These are phyloP conservation scores for Siniperca chuatsi DNA, from an alignment of 2,113 vertebrate genomes.

Conservation along the genomic window DNA sequence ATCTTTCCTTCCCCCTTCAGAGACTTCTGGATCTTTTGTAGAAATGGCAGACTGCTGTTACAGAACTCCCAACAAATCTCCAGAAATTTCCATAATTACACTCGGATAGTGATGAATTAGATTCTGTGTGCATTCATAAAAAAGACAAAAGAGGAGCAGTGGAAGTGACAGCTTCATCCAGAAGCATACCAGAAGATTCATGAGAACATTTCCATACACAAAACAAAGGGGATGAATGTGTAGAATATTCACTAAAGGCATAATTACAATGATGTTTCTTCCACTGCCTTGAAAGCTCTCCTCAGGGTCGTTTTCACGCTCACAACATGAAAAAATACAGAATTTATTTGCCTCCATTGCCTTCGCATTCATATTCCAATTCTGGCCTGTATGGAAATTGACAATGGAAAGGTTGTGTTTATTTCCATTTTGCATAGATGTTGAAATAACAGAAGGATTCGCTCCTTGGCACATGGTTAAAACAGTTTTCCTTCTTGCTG, in stretches of 20 bases:
- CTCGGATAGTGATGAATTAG: conserved; percentile 66
- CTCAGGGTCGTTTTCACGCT: conserved; percentile 50
- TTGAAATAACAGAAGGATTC: conserved; percentile 9
- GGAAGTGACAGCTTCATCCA: conserved; percentile 72
- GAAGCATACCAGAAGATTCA: conserved; percentile 63
- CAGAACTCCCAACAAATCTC: conserved; percentile 63
- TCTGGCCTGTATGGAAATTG: conserved; percentile 3
- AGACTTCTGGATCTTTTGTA: conserved; percentile 50
- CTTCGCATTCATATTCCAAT: conserved; percentile 39
- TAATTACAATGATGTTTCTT: conserved; percentile 63
- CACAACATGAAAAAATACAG: conserved; percentile 28
- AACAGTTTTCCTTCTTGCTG: conserved; percentile 4
- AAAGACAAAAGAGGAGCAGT: conserved; percentile 59
- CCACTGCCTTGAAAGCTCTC: conserved; percentile 50
- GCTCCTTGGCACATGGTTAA: neutral
- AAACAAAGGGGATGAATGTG: conserved; percentile 60
- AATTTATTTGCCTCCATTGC: conserved; percentile 43
- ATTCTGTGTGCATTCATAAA: conserved; percentile 52
- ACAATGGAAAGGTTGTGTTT: conserved; percentile 40
- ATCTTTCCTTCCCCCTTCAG: conserved; percentile 32
- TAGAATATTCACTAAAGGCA: conserved; percentile 64
- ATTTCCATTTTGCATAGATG: conserved; percentile 33
- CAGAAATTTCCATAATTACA: conserved; percentile 74
- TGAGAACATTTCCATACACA: conserved; percentile 66
- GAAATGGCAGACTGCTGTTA: conserved; percentile 47